Evolutionary conservation across 2,888 invertebrate species (phyloP), one percentile per base, ranked within the genome.

Genomic region (Eristalinus aeneus): DNA sequence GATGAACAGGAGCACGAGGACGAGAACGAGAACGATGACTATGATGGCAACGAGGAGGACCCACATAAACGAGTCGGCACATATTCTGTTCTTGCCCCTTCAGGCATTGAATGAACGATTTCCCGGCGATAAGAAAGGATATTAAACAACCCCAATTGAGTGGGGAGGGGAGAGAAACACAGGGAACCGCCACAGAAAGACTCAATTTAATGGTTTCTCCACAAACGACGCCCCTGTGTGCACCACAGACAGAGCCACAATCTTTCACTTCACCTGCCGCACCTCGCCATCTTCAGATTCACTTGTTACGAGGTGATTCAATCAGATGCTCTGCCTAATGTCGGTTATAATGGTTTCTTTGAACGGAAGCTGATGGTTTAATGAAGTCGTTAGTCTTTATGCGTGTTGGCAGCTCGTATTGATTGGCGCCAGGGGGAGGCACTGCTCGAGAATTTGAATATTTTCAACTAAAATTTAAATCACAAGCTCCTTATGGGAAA

Each of bases 401-500:
- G 88, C 82, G 75, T 85, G 75, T 87, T 78, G 87, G 87, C 87
- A 84, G 87, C 75, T 75, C 87, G 36, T 87, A 83, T 83, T 78
- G 65, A 75, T 65, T 68, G 61, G 61, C 39, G 16, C 27, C n/a
- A 63, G n/a, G 36, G 23, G 34, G 68, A 1, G 0, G 46, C 23
- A 12, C 27, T 27, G 8, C 32, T 63, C 12, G 16, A 32, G 54
- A 6, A 72, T 80, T 86, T 77, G 68, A 81, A 86, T 64, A 85
- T 54, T 76, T 86, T 77, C 22, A 12, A 20, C 31, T 60, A 22
- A 82, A 82, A 86, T 46, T 77, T 77, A 68, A 84, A 61, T 77
- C 65, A 39, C 36, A 60, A 58, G 16, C 80, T 58, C 67, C 74
- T 76, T 82, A 90, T 91, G 91, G 89, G 89, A 89, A 90, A 91